A percentile compares a stretch with the other conserved stretches of the same genome.
phyloP scores from a whole-genome alignment of 2,888 invertebrate genomes.

The Cantharis nigra region DNA sequence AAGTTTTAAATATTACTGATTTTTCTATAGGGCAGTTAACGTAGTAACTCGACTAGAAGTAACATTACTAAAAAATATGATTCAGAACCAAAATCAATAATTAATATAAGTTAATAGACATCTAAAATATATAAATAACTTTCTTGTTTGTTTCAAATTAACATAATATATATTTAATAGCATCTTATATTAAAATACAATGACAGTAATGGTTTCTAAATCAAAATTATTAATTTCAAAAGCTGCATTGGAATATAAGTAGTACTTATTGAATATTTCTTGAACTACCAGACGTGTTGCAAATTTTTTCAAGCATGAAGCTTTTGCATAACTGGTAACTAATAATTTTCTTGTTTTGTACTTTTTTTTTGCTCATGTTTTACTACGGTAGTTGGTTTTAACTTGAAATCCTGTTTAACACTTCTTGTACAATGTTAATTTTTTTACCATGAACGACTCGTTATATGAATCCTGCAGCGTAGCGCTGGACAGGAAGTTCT shows the following conservation, averaged over 20 bases:
- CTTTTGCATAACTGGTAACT: neutral
- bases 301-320: neutral
- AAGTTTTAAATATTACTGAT: neutral
- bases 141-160: neutral
- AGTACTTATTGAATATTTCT: neutral
- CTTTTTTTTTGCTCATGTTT: neutral
- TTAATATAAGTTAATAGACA: neutral
- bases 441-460: neutral
- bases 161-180: neutral
- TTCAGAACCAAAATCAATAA: neutral
- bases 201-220: neutral
- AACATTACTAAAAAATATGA: neutral
- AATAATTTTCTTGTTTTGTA: neutral
- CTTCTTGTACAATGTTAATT: neutral
- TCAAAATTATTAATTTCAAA: neutral
- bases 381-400: neutral
- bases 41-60: neutral
- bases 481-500: constrained; percentile 8
- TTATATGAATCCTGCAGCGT: neutral
- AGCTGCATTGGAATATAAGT: neutral
- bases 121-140: neutral
- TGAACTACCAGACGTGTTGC: neutral
- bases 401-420: neutral
- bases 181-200: neutral
- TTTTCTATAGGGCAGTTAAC: neutral